These are phyloP conservation scores for Trachymyrmex cornetzi DNA, from an alignment of 1,140 invertebrate species.

Conservation along the genomic window DNA sequence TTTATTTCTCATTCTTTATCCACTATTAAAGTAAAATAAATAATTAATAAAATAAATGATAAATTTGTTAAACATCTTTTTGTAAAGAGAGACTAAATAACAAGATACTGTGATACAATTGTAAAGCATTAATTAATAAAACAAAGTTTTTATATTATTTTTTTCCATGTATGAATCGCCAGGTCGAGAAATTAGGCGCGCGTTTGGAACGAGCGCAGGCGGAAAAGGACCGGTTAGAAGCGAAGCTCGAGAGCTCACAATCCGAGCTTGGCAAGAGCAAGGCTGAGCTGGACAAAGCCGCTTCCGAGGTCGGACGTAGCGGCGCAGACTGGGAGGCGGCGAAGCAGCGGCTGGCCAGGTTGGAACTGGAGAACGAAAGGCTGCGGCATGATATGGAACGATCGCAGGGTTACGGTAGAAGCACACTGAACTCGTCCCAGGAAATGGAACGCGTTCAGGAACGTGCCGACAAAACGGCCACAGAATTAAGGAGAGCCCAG, in stretches of 20 bases:
- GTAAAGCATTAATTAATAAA: conserved; percentile 13
- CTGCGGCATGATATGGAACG: conserved; percentile 94
- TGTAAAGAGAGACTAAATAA: not conserved
- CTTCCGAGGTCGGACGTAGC: conserved; percentile 94
- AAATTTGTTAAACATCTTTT: not conserved
- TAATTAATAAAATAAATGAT: too few relatives aligned
- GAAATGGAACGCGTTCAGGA: conserved; percentile 95
- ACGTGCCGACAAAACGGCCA: conserved; percentile 93
- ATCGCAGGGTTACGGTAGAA: conserved; percentile 93
- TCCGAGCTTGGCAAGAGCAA: conserved; percentile 97
- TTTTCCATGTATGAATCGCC: not conserved
- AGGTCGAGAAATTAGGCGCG: conserved; percentile 95
- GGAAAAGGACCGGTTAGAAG: conserved; percentile 96
- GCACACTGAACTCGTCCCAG: conserved; percentile 91
- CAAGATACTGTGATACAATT: not conserved
- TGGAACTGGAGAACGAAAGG: conserved; percentile 96
- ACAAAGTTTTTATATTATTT: not conserved
- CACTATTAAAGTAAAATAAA: not conserved
- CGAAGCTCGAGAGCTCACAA: conserved; percentile 96
- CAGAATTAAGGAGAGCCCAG: conserved; percentile 94
- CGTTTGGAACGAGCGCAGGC: conserved; percentile 94
- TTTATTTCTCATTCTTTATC: not conserved
- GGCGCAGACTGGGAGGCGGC: conserved; percentile 96
- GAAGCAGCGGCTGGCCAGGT: conserved; percentile 93
- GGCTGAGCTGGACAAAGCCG: conserved; percentile 96